A percentile compares a stretch with the other conserved stretches of the same genome.
Evolutionary conservation across 2,797 vertebrate species (phyloP).

Genomic region (Cercopithecus diana): DNA sequence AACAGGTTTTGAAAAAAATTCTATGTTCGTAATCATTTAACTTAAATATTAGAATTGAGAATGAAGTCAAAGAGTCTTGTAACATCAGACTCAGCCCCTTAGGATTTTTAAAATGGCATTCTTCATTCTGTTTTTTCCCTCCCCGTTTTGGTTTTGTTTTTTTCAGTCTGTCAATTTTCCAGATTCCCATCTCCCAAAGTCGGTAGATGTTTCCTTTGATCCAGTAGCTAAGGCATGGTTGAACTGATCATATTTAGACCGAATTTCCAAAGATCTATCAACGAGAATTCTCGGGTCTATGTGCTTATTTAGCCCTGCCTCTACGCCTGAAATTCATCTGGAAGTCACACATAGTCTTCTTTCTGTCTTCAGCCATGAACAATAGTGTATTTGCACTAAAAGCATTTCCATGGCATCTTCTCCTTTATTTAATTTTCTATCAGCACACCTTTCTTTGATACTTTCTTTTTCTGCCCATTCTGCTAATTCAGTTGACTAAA

Average conservation of each 20-base stretch:
- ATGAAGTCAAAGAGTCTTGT: neutral
- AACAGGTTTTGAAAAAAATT: neutral
- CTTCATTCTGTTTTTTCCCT: neutral
- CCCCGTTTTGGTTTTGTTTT: neutral
- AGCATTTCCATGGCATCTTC: neutral
- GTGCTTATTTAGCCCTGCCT: neutral
- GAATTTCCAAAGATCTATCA: neutral
- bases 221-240: neutral
- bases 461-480: slow-evolving; percentile 23
- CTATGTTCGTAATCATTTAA: neutral
- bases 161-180: neutral
- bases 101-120: neutral
- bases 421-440: slow-evolving; percentile 42
- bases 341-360: neutral
- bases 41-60: slow-evolving; percentile 12
- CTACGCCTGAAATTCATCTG: neutral
- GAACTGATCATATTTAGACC: neutral
- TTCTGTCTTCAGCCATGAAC: neutral
- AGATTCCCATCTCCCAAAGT: slow-evolving; percentile 18
- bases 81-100: neutral
- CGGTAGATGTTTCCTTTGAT: neutral
- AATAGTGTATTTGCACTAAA: neutral
- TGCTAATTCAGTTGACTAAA: neutral
- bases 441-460: neutral
- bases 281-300: neutral